Conservation (phyloP, 53 echinoderm and acorn worm genomes). For the Actinopyga echinites region DNA sequence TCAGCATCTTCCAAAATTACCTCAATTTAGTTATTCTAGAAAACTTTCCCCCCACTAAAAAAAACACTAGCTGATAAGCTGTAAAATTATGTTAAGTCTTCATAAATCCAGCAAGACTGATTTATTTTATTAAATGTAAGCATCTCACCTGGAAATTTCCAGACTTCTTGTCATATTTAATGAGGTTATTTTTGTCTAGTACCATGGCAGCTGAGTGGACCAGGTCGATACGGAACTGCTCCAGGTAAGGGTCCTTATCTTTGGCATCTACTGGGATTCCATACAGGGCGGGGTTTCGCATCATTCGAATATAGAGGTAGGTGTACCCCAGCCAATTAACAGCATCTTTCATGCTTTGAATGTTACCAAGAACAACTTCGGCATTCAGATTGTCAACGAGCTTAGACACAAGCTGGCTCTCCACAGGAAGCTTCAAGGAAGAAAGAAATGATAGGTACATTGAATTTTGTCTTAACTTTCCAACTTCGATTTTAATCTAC, state of each 20-base stretch:
- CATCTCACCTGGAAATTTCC: slow-evolving; percentile 90
- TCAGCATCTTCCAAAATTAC: too few relatives aligned
- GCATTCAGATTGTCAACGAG: slow-evolving; percentile 93
- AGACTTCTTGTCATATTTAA: slow-evolving; percentile 89
- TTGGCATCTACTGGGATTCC: slow-evolving; percentile 82
- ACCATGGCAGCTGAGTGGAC: slow-evolving; percentile 79
- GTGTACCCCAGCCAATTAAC: slow-evolving; percentile 97
- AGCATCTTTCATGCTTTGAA: slow-evolving; percentile 93
- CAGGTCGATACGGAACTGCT: slow-evolving; percentile 83
- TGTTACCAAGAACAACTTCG: slow-evolving; percentile 90
- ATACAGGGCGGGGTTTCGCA: slow-evolving; percentile 88
- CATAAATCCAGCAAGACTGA: neutral
- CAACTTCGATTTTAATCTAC: neutral
- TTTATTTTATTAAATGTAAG: neutral
- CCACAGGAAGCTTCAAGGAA: slow-evolving; percentile 77
- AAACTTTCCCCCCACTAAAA: too few relatives aligned
- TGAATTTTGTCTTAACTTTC: neutral
- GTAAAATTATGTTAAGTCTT: neutral
- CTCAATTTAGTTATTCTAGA: too few relatives aligned
- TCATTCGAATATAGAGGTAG: slow-evolving; percentile 99
- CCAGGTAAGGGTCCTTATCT: slow-evolving; percentile 91
- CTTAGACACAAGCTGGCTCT: slow-evolving; percentile 89
- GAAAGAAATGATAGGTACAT: neutral
- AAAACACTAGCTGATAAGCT: too few relatives aligned
- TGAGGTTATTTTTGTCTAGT: slow-evolving; percentile 94